Evolutionary conservation across 2,888 invertebrate species (phyloP), one percentile per base, ranked within the genome.

Genomic region (Oligia fasciuncula): DNA sequence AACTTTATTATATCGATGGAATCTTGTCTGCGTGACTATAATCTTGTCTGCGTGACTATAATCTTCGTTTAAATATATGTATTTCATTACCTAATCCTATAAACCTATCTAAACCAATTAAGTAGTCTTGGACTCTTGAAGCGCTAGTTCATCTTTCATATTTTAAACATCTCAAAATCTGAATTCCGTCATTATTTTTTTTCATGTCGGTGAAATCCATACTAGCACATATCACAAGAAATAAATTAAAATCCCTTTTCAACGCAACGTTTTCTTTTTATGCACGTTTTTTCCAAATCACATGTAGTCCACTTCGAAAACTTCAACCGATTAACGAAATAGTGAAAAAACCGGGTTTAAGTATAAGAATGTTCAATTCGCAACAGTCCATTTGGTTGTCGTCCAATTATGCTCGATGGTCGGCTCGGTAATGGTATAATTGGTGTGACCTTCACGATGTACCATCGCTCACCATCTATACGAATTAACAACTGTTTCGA

Each of bases 311-410:
- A 67, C 67, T 76, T 87, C 43, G 54, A 85, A 75, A 70, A 51
- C 51, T 63, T 76, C 29, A 65, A 65, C 19, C 71, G 68, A 68
- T 85, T 85, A 85, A 76, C 67, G 29, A 62, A 79, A 71, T 65
- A 67, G 49, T 76, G 35, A 85, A 87, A 79, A 87, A 82, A 66
- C 40, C 43, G 29, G 8, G 35, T 29, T 29, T 29, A 29, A 29
- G 13, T 65, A 78, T 79, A 66, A 70, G 78, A 85, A 73, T 75
- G 70, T 77, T 73, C 76, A 81, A 89, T 89, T 89, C 81, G 90
- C 84, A 81, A 87, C 88, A 89, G 84, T 70, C 86, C 80, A 86
- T 89, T 89, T 83, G 76, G 70, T 73, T 69, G 68, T 70, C 83
- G 77, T 77, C 80, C 90, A 89, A 90, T 90, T 90, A 90, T 73